A percentile compares a stretch with the other conserved stretches of the same genome.
phyloP scores from a whole-genome alignment of 1,140 invertebrate genomes.

The Hermetia illucens region DNA sequence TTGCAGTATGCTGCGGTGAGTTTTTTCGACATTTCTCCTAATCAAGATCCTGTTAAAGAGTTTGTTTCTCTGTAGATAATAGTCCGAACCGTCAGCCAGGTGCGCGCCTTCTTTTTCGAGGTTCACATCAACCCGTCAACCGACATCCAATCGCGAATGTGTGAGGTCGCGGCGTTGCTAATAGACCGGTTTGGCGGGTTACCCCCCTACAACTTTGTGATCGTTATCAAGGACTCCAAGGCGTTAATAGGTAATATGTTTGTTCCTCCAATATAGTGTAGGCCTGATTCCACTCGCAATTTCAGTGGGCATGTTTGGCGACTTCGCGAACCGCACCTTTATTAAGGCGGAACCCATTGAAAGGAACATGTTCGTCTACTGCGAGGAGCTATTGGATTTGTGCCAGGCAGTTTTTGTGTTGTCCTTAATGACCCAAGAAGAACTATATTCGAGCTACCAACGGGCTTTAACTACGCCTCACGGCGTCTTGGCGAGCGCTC shows the following conservation, averaged over 20 bases:
- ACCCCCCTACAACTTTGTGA: conserved; percentile 9
- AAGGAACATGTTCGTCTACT: conserved; percentile 5
- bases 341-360: conserved; percentile 6
- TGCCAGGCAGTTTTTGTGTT: conserved; percentile 5
- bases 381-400: conserved; percentile 9
- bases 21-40: not conserved
- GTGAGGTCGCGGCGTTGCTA: conserved; percentile 9
- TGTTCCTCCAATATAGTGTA: not conserved
- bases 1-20: conserved; percentile 9
- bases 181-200: conserved; percentile 8
- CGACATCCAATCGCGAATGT: conserved; percentile 11
- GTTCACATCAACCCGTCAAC: conserved; percentile 4
- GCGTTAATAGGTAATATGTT: conserved; percentile 8
- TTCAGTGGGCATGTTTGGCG: conserved; percentile 8
- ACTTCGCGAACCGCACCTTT: conserved; percentile 3
- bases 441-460: conserved; percentile 3
- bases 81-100: not conserved
- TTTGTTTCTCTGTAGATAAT: not conserved
- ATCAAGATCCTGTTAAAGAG: not conserved
- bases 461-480: conserved; percentile 1
- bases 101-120: conserved; percentile 6
- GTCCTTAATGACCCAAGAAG: not conserved
- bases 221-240: conserved; percentile 6
- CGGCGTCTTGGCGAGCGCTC: conserved; percentile 4
- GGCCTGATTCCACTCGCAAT: not conserved